Conservation (phyloP, 2,888 invertebrate species). For the Eupithecia insigniata region DNA sequence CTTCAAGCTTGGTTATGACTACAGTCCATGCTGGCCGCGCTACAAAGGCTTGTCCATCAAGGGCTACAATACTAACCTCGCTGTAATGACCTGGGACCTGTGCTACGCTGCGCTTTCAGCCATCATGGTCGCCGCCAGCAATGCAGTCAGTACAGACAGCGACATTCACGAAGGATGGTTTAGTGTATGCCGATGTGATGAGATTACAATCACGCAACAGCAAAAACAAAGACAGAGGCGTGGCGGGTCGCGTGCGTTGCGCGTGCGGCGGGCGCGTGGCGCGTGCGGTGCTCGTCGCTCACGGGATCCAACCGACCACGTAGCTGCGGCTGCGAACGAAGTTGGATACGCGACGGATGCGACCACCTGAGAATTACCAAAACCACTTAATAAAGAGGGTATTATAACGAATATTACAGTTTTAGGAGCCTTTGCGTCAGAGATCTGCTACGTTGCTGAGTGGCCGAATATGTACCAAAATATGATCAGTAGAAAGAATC, state of each 20-base stretch:
- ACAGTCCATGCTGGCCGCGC: too few species aligned
- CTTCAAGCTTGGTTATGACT: too few species aligned
- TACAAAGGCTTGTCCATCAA: neutral
- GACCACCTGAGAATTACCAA: constrained; percentile 78
- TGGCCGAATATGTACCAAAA: neutral
- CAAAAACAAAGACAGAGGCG: constrained; percentile 81
- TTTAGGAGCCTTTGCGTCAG: neutral
- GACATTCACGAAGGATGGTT: neutral
- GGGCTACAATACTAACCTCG: neutral
- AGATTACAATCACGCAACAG: constrained; percentile 39
- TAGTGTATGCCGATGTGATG: neutral
- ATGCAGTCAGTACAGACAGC: neutral
- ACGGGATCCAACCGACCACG: constrained; percentile 88
- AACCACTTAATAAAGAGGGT: neutral
- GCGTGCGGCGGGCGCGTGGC: constrained; percentile 28
- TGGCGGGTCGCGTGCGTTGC: constrained; percentile 30
- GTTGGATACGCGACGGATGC: constrained; percentile 91
- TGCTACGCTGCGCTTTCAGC: neutral
- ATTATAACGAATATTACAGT: neutral
- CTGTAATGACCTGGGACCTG: neutral
- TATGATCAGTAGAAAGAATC: neutral
- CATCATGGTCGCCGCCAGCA: neutral
- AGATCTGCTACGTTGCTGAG: neutral
- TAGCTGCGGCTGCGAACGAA: constrained; percentile 90
- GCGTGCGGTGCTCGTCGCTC: constrained; percentile 48